A percentile compares a stretch with the other conserved stretches of the same genome.
These are phyloP conservation scores for Isurus oxyrinchus DNA, from an alignment of 2,113 vertebrate genomes.

Conservation along the genomic window DNA sequence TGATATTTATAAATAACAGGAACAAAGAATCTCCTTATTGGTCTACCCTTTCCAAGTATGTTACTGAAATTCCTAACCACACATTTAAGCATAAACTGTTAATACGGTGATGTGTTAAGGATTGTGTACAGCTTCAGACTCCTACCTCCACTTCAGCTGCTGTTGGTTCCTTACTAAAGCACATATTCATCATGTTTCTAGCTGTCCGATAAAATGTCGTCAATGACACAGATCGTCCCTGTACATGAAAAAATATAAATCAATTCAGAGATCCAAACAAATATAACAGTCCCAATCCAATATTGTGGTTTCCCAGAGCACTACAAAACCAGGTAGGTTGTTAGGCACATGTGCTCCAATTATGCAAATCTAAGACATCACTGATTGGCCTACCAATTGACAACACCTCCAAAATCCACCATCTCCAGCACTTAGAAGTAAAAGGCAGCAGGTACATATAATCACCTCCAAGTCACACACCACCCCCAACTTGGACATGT, in stretches of 20 bases:
- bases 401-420: background rate
- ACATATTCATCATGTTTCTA: slow-evolving; percentile 98
- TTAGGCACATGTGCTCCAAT: background rate
- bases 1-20: background rate
- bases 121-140: background rate
- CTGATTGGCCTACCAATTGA: background rate
- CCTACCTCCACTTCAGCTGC: slow-evolving; percentile 93
- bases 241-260: slow-evolving; percentile 47
- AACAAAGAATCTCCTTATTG: background rate
- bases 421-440: background rate
- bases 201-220: slow-evolving; percentile 98
- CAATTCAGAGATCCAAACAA: background rate
- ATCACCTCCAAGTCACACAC: background rate
- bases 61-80: background rate
- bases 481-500: background rate
- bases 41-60: background rate
- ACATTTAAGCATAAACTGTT: background rate
- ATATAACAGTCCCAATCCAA: background rate
- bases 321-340: background rate
- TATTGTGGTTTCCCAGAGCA: background rate
- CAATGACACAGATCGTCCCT: slow-evolving; percentile 97
- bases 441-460: background rate
- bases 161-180: slow-evolving; percentile 91
- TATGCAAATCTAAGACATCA: background rate
- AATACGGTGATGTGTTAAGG: background rate